These are phyloP conservation scores for Macaria liturata DNA, from an alignment of 2,888 invertebrate species.

Conservation along the genomic window DNA sequence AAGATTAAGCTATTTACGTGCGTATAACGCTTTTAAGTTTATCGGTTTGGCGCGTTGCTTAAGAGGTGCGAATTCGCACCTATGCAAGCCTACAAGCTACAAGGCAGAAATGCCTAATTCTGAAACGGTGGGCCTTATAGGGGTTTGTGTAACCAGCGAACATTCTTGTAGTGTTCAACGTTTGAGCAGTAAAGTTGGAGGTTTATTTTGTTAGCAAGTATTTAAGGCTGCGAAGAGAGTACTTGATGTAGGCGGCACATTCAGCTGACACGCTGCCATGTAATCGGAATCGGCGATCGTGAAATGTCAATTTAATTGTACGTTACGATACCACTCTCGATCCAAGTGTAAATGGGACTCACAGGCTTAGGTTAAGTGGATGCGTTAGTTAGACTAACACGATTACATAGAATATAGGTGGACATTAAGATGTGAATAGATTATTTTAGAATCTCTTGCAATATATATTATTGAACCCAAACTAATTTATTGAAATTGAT, in stretches of 20 bases:
- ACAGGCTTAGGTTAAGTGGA: too few species aligned
- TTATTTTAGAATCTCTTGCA: too few species aligned
- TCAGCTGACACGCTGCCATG: conserved; percentile 12
- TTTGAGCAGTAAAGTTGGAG: not conserved
- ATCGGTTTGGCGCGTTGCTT: conserved; percentile 25
- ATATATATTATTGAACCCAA: too few species aligned
- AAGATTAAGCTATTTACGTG: conserved; percentile 35
- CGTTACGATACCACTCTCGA: conserved; percentile 10
- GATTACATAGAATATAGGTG: too few species aligned
- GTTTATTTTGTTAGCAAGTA: not conserved
- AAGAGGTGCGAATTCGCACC: conserved; percentile 31
- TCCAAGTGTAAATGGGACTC: not conserved
- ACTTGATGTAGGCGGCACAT: conserved; percentile 13
- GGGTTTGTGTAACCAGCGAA: conserved; percentile 14
- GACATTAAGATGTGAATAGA: too few species aligned
- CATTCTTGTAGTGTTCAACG: not conserved
- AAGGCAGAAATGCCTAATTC: conserved; percentile 8
- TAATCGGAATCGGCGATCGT: conserved; percentile 13
- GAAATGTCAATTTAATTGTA: conserved; percentile 21
- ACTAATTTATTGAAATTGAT: not conserved
- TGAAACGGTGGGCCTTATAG: conserved; percentile 16
- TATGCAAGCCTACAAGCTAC: conserved; percentile 19
- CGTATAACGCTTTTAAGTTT: conserved; percentile 28
- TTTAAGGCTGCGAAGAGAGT: conserved; percentile 1
- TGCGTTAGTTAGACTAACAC: too few species aligned